Conservation (phyloP, 2,113 vertebrate genomes). For the Triplophysa siluroides region DNA sequence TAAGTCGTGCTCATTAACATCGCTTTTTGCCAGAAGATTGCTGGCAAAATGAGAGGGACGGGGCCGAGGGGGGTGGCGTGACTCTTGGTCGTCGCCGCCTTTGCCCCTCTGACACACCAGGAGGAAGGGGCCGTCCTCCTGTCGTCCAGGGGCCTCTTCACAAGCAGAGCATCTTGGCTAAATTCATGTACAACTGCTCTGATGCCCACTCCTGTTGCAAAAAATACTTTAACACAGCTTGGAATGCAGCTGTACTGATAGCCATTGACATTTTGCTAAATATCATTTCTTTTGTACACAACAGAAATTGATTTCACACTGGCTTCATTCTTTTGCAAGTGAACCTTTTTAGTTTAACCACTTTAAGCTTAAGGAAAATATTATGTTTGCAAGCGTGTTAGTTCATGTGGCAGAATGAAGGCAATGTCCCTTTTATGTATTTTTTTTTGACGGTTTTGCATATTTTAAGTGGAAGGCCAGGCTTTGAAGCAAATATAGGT, state of each 20-base stretch:
- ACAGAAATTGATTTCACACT: conserved; percentile 32
- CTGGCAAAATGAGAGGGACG: not conserved
- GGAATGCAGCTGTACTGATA: conserved; percentile 44
- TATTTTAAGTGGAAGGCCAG: conserved; percentile 14
- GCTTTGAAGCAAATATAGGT: not conserved
- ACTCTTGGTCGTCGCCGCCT: conserved; percentile 43
- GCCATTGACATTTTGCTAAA: conserved; percentile 43
- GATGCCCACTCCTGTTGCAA: conserved; percentile 31
- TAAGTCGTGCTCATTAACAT: conserved; percentile 8
- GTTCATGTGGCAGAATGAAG: conserved; percentile 9
- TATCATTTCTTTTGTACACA: conserved; percentile 5
- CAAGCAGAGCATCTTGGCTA: conserved; percentile 5
- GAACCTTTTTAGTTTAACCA: conserved; percentile 24
- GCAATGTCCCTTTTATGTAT: conserved; percentile 4
- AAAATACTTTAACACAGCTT: conserved; percentile 33
- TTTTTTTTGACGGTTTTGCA: not conserved
- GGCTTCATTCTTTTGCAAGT: conserved; percentile 24
- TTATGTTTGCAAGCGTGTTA: not conserved
- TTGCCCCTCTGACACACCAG: conserved; percentile 34
- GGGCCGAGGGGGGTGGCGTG: not conserved
- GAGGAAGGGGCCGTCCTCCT: conserved; percentile 24
- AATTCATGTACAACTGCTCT: conserved; percentile 10
- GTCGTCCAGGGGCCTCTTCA: conserved; percentile 20
- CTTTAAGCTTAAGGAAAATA: conserved; percentile 1
- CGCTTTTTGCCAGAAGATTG: conserved; percentile 23